Conservation (phyloP, 1,140 invertebrate genomes). For the Ctenoplectra terminalis region DNA sequence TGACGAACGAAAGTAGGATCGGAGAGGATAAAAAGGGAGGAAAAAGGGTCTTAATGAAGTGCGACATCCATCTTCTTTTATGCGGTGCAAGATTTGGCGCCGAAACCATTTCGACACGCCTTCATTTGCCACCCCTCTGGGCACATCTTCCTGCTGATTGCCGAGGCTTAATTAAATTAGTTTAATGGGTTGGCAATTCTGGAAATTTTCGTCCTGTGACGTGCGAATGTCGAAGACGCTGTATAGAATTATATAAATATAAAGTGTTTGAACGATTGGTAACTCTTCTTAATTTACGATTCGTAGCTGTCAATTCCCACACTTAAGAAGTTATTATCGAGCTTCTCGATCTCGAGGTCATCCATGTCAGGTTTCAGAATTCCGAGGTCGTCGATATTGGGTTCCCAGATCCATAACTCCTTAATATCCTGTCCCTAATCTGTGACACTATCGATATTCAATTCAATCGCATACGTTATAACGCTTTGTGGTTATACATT, state of each 20-base stretch:
- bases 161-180: neutral
- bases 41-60: conserved; percentile 71
- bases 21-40: conserved; percentile 28
- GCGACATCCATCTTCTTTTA: conserved; percentile 77
- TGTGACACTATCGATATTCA: neutral
- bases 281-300: neutral
- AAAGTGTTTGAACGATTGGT: too few species aligned
- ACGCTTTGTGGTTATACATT: neutral
- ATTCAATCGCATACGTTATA: conserved; percentile 1
- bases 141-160: neutral
- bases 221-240: too few species aligned
- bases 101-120: conserved; percentile 9
- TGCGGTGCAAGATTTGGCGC: conserved; percentile 59
- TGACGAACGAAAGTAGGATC: conserved; percentile 35
- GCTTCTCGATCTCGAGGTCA: neutral
- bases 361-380: neutral
- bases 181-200: neutral
- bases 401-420: neutral
- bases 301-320: neutral
- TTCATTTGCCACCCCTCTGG: neutral
- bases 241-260: too few species aligned
- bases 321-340: neutral
- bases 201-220: too few species aligned
- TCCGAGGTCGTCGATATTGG: neutral
- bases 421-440: neutral